Evolutionary conservation across 2,113 vertebrate genomes (phyloP).

Genomic region (Platysteira castanea): DNA sequence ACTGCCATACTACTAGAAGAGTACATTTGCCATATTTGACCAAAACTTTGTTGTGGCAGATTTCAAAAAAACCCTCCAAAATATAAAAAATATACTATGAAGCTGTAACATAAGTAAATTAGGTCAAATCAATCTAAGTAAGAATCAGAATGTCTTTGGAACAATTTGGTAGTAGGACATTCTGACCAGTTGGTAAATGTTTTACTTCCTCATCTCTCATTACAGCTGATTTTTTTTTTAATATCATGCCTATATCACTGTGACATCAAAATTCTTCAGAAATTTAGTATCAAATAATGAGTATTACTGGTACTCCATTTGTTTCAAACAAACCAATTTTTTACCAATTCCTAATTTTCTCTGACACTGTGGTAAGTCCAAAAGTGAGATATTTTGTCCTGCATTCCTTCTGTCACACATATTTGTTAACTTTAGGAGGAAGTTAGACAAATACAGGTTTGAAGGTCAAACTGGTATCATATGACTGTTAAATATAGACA

Average conservation of each 20-base stretch:
- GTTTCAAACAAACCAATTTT: neutral
- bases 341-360: neutral
- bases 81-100: neutral
- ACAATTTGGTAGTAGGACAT: neutral
- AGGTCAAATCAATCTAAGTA: neutral
- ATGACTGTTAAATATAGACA: neutral
- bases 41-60: neutral
- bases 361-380: neutral
- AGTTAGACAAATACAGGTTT: neutral
- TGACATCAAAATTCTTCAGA: neutral
- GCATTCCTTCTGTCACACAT: neutral
- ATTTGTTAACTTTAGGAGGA: neutral
- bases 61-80: neutral
- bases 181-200: neutral
- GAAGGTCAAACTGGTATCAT: conserved; percentile 12
- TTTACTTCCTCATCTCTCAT: neutral
- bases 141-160: neutral
- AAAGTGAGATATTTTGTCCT: neutral
- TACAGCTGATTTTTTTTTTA: neutral
- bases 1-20: neutral
- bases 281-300: neutral
- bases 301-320: neutral
- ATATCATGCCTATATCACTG: neutral
- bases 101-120: neutral
- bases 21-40: neutral